Base-by-base conservation (phyloP, 2,113 vertebrate species). In the Xenus cinereus region DNA sequence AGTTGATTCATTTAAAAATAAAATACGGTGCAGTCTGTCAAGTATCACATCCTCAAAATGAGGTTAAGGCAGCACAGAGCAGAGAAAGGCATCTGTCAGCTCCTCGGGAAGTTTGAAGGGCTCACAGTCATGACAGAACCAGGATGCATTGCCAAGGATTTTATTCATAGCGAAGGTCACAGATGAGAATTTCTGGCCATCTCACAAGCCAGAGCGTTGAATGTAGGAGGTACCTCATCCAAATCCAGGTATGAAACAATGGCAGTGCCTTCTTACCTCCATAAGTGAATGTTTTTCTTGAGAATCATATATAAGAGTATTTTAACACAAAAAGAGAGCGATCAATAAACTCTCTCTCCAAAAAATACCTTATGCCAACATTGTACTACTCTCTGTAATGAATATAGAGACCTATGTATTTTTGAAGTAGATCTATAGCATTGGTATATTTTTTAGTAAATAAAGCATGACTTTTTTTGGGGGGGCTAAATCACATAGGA, bases 201-300 rank as follows among this genome's bases (percentile, higher is more conserved):
- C 33, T 77, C 14, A 27, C 12, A 37, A 32, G 41, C 43, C 28
- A 33, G 19, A n/a, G n/a, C 4, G 0, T 14, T 82, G 66, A 63
- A 43, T 14, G 32, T 4, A 66, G 33, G 54, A 90, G 75, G 88
- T 82, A 87, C 21, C 32, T 37, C 32, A n/a, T 13, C 43, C 53
- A 77, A 68, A 78, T n/a, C 30, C 64, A 59, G 19, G 9, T 32
- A 8, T 7, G 28, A 78, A 27, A 50, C 33, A 62, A 9, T 19
- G 59, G 11, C 14, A 27, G 22, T 39, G 16, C 6, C 8, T 57
- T 48, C n/a, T 15, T 60, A 43, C 35, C 19, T 53, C 39, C 15
- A 1, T 5, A 59, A 21, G 13, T 10, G 19, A 73, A 2, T 45
- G 4, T 26, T 54, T 84, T 56, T 13, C 0, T 5, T 2, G 28